Percentiles rank a stretch among this genome's conserved stretches.
phyloP scores from a whole-genome alignment of 1,140 invertebrate species.

The Latrodectus geometricus region DNA sequence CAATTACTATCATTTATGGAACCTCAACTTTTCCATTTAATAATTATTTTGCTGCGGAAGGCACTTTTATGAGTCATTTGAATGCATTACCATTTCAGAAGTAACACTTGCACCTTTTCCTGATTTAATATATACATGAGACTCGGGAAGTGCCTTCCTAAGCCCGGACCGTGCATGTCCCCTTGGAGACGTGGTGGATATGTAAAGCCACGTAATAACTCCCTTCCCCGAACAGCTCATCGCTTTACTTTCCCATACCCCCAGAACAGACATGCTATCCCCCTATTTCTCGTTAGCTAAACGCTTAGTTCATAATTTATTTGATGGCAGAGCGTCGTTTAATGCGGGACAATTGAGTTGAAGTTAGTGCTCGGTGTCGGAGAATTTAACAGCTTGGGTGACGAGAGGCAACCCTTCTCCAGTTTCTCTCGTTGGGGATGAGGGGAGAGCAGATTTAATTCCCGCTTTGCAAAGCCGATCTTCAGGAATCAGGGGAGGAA shows the following conservation, averaged over 20 bases:
- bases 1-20: conserved; percentile 32
- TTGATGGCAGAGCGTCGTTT: conserved; percentile 13
- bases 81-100: neutral
- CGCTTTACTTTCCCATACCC: neutral
- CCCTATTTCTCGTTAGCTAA: conserved; percentile 54
- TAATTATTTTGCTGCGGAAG: conserved; percentile 42
- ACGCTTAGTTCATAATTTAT: conserved; percentile 59
- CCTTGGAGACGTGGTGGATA: conserved; percentile 34
- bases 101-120: conserved; percentile 25
- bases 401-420: too few species aligned
- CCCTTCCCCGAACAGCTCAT: neutral
- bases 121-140: conserved; percentile 56
- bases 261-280: conserved; percentile 6
- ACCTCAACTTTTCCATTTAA: conserved; percentile 47
- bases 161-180: neutral
- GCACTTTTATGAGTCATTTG: conserved; percentile 45
- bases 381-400: conserved; percentile 2
- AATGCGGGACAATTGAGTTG: conserved; percentile 55
- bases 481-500: too few species aligned
- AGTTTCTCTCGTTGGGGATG: neutral
- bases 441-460: conserved; percentile 32
- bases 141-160: conserved; percentile 22
- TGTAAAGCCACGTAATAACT: conserved; percentile 21
- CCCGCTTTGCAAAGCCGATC: conserved; percentile 5
- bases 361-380: neutral